Conservation (phyloP, 2,113 vertebrate species). For the Grantiella picta region DNA sequence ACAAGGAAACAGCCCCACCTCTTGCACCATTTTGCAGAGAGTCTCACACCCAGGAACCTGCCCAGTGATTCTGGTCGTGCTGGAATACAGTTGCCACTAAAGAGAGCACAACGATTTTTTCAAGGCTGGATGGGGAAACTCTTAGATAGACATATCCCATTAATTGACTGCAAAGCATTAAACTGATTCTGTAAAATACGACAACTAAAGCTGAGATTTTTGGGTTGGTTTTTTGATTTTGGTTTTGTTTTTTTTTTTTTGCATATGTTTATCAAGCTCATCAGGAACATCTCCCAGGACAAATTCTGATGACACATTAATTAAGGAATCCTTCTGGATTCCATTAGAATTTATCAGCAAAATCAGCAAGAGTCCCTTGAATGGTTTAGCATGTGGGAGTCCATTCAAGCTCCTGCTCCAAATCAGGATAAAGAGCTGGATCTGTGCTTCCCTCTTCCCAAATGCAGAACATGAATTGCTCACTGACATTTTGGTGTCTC, state of each 20-base stretch:
- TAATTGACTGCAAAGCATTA: neutral
- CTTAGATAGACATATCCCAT: fast-evolving
- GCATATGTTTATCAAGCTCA: neutral
- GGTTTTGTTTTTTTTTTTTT: neutral
- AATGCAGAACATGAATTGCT: neutral
- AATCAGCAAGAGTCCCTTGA: neutral
- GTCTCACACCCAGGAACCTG: neutral
- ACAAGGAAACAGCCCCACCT: neutral
- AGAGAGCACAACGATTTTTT: neutral
- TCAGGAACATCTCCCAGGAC: neutral
- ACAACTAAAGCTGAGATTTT: neutral
- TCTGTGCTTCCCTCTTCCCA: neutral
- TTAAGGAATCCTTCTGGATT: neutral
- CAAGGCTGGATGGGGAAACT: neutral
- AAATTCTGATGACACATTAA: neutral
- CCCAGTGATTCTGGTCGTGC: neutral
- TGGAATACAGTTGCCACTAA: neutral
- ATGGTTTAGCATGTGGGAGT: neutral
- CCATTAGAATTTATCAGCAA: neutral
- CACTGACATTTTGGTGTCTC: neutral
- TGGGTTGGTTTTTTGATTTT: neutral
- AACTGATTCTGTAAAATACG: neutral
- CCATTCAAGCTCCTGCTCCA: neutral
- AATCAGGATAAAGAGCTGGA: neutral
- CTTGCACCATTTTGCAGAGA: neutral